These are phyloP conservation scores for Aphidius colemani DNA, from an alignment of 2,888 invertebrate species.

Conservation along the genomic window DNA sequence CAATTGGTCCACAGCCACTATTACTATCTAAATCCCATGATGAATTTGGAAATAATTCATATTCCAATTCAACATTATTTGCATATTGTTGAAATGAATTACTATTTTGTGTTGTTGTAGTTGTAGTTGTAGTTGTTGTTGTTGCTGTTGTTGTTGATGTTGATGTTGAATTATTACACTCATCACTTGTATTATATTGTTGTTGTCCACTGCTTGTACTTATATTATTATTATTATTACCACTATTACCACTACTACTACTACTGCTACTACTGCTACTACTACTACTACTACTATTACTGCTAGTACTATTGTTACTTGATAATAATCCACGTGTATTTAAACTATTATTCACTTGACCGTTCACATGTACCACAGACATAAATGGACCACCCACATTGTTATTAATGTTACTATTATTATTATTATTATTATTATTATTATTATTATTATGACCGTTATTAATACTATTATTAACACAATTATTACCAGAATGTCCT, in stretches of 20 bases:
- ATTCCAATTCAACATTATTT: slow-evolving; percentile 67
- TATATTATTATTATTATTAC: slow-evolving; percentile 1
- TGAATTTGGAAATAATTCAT: slow-evolving; percentile 69
- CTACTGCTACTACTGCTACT: slow-evolving; percentile 10
- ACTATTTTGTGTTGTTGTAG: slow-evolving; percentile 23
- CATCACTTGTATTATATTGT: slow-evolving; percentile 57
- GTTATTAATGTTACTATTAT: slow-evolving; percentile 58
- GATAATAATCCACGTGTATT: slow-evolving; percentile 36
- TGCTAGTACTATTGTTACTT: slow-evolving; percentile 24
- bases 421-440: slow-evolving; percentile 56
- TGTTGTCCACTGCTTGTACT: slow-evolving; percentile 44
- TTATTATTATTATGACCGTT: slow-evolving; percentile 58
- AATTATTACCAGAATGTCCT: slow-evolving; percentile 55
- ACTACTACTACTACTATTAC: slow-evolving; percentile 4
- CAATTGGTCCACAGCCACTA: slow-evolving; percentile 47
- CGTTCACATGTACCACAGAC: slow-evolving; percentile 74
- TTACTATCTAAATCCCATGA: slow-evolving; percentile 65
- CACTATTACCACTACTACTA: slow-evolving; percentile 6
- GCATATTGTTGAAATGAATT: slow-evolving; percentile 52
- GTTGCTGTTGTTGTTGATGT: not conserved
- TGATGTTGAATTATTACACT: slow-evolving; percentile 56
- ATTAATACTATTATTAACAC: slow-evolving; percentile 55
- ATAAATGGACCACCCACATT: slow-evolving; percentile 74
- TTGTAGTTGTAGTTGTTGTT: slow-evolving; percentile 18
- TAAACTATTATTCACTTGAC: slow-evolving; percentile 57